Percentiles rank a stretch among this genome's conserved stretches.
Conservation (phyloP, 2,888 invertebrate genomes). For the Onthophagus sagittarius region DNA sequence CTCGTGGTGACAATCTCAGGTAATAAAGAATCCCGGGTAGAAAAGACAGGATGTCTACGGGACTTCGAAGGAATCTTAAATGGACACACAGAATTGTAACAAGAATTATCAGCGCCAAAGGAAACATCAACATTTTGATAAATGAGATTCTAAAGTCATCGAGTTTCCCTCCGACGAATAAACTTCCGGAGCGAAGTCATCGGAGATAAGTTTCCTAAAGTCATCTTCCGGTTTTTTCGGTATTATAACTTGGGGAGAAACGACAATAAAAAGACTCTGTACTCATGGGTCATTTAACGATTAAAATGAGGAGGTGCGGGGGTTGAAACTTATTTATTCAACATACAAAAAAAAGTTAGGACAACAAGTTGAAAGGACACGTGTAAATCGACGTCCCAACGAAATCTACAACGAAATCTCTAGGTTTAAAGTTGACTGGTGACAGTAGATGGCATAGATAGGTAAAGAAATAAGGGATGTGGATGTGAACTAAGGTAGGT, state of each 20-base stretch:
- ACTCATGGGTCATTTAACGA: neutral
- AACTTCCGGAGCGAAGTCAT: neutral
- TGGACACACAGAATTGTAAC: neutral
- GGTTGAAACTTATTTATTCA: neutral
- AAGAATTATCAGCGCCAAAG: neutral
- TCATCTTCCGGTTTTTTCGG: neutral
- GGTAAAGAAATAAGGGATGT: neutral
- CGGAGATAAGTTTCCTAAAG: neutral
- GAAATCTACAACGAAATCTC: neutral
- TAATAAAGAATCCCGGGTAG: neutral
- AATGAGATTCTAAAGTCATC: neutral
- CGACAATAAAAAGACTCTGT: neutral
- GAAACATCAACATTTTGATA: neutral
- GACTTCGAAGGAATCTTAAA: neutral
- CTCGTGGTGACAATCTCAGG: neutral
- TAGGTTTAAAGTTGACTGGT: neutral
- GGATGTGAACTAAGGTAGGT: neutral
- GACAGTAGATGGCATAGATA: conserved; percentile 1
- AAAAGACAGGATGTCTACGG: neutral
- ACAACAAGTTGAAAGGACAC: neutral
- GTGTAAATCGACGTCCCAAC: neutral
- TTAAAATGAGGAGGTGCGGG: neutral
- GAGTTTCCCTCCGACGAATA: neutral
- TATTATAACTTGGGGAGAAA: neutral
- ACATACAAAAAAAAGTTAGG: neutral